These are phyloP conservation scores for Pocillopora verrucosa DNA, from an alignment of 64 coral and sea anemone species.

Conservation along the genomic window DNA sequence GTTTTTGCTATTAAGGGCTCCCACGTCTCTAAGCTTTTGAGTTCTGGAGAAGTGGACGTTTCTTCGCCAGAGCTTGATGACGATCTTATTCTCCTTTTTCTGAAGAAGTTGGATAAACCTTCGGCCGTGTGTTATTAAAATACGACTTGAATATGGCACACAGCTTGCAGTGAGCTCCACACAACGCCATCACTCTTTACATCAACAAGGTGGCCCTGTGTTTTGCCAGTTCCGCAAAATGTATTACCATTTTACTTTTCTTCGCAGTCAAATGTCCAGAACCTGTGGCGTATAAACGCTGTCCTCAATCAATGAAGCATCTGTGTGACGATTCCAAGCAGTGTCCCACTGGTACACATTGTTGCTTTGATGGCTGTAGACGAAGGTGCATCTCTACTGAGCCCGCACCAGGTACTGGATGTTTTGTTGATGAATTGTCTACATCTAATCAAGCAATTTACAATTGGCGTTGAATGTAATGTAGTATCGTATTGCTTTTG, in stretches of 20 bases:
- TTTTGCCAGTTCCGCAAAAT: too few relatives aligned
- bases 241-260: too few relatives aligned
- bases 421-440: not conserved
- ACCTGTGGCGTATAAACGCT: not conserved
- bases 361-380: conserved; percentile 38
- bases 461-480: too few relatives aligned
- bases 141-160: not conserved
- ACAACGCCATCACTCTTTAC: too few relatives aligned
- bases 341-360: not conserved
- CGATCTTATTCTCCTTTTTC: conserved; percentile 21
- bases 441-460: too few relatives aligned
- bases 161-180: not conserved
- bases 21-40: not conserved
- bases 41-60: conserved; percentile 8
- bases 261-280: conserved; percentile 38
- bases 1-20: not conserved
- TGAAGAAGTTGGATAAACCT: not conserved
- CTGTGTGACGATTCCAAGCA: conserved; percentile 8
- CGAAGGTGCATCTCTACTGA: conserved; percentile 3
- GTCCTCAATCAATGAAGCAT: conserved; percentile 29
- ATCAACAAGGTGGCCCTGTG: too few relatives aligned
- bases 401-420: not conserved
- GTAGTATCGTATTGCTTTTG: too few relatives aligned
- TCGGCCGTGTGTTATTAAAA: not conserved
- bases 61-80: conserved; percentile 17